Conservation (phyloP, 1,140 invertebrate genomes). For the Chlorops oryzae region DNA sequence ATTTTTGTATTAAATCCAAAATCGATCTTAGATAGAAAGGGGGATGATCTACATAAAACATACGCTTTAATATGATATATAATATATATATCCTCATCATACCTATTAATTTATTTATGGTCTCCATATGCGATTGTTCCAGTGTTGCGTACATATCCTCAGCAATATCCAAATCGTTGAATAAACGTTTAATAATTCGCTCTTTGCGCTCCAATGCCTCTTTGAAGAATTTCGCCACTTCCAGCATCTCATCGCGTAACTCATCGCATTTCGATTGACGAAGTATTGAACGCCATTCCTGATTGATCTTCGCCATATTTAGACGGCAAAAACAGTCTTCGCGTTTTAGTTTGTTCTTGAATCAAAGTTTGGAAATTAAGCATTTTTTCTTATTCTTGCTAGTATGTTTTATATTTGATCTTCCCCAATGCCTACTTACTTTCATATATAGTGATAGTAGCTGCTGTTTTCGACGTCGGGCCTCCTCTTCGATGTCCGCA, state of each 20-base stretch:
- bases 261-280: constrained; percentile 68
- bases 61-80: neutral
- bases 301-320: constrained; percentile 76
- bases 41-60: neutral
- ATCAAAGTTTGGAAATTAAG: too few relatives aligned
- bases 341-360: constrained; percentile 74
- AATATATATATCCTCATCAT: constrained; percentile 19
- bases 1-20: neutral
- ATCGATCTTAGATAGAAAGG: neutral
- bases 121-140: constrained; percentile 60
- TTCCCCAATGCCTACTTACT: constrained; percentile 54
- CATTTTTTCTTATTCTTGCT: too few relatives aligned
- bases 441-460: constrained; percentile 70
- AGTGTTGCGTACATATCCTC: constrained; percentile 60
- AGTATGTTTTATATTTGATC: constrained; percentile 2
- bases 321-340: constrained; percentile 70
- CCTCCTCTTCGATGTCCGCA: constrained; percentile 72
- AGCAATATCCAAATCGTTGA: constrained; percentile 59
- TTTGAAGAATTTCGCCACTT: constrained; percentile 42
- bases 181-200: constrained; percentile 56
- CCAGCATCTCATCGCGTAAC: constrained; percentile 60
- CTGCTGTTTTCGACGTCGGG: constrained; percentile 66
- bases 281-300: constrained; percentile 71
- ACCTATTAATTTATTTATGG: constrained; percentile 63
- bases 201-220: constrained; percentile 58